Evolutionary conservation across 2,888 invertebrate species (phyloP), one percentile per base, ranked within the genome.

Genomic region (Eupithecia centaureata): DNA sequence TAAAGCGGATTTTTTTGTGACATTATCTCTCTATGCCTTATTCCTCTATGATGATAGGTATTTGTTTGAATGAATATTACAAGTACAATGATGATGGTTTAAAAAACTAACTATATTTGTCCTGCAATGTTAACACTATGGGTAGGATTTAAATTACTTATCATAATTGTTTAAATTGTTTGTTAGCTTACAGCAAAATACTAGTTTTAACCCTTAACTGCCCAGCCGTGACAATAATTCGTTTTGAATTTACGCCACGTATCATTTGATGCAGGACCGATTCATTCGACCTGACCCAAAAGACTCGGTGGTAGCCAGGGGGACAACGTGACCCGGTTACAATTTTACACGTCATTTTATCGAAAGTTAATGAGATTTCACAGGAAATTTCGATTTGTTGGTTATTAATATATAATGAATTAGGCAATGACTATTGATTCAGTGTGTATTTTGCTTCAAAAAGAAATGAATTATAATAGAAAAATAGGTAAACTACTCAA

Each of bases 291-390:
- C 73, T 82, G 83, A 81, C 85, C 86, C 32, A 57, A 57, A 56
- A 57, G 32, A 22, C 18, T 32, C 32, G 32, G 57, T 15, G 32
- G 56, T 28, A 56, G 8, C n/a, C 56, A 32, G 82, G 82, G 75
- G 70, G 73, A 70, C 73, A 68, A 71, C 76, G 68, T 79, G 85
- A 83, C 86, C 84, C 70, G 77, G 81, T 80, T 80, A 73, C 80
- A 82, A 79, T 78, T 82, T 77, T 78, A 81, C 75, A 77, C 63
- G 78, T 81, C 79, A 85, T 77, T 80, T 77, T 73, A 76, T 70
- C 58, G 61, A 78, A 78, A 79, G 79, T 78, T 81, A 78, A 76
- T 68, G 78, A 70, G 70, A 73, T 72, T 71, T 67, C 42, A 71
- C 67, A 66, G 65, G 65, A 66, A 70, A 65, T 58, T 61, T 32